A percentile compares a stretch with the other conserved stretches of the same genome.
Evolutionary conservation across 2,113 vertebrate genomes (phyloP).

Genomic region (Tachuris rubrigastra): DNA sequence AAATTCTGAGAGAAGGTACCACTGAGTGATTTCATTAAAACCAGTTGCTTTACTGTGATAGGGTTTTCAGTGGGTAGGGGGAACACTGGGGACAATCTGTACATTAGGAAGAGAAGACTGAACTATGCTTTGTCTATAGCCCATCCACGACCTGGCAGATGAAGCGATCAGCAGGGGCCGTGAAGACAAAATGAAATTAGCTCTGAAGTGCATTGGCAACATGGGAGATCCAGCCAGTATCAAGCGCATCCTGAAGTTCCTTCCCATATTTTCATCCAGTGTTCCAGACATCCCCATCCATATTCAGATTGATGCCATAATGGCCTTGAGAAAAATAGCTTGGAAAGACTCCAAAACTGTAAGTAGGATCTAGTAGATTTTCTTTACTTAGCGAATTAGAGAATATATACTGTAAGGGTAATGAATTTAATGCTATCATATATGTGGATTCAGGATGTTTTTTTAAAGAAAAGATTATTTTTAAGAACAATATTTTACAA

Average conservation of each 20-base stretch:
- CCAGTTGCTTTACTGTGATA: background rate
- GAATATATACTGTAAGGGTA: background rate
- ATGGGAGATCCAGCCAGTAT: constrained; percentile 80
- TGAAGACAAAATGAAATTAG: constrained; percentile 75
- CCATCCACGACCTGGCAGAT: constrained; percentile 77
- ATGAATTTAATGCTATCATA: background rate
- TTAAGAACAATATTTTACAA: background rate
- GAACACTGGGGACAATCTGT: background rate
- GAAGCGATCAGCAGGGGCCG: constrained; percentile 69
- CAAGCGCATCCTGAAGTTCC: constrained; percentile 81
- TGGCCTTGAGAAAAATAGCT: constrained; percentile 80
- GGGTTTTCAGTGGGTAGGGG: background rate
- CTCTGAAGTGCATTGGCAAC: constrained; percentile 85
- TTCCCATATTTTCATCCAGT: constrained; percentile 72
- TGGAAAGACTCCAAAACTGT: constrained; percentile 78
- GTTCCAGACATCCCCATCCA: constrained; percentile 65
- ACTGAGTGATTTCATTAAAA: background rate
- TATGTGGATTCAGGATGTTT: background rate
- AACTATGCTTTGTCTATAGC: constrained; percentile 66
- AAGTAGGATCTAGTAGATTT: constrained; percentile 8
- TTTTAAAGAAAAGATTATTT: background rate
- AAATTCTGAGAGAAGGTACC: background rate
- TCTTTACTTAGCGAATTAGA: background rate
- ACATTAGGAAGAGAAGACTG: background rate
- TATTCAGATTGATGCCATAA: constrained; percentile 78